Conservation (phyloP, 53 echinoderm and acorn worm species). For the Luidia sarsii region DNA sequence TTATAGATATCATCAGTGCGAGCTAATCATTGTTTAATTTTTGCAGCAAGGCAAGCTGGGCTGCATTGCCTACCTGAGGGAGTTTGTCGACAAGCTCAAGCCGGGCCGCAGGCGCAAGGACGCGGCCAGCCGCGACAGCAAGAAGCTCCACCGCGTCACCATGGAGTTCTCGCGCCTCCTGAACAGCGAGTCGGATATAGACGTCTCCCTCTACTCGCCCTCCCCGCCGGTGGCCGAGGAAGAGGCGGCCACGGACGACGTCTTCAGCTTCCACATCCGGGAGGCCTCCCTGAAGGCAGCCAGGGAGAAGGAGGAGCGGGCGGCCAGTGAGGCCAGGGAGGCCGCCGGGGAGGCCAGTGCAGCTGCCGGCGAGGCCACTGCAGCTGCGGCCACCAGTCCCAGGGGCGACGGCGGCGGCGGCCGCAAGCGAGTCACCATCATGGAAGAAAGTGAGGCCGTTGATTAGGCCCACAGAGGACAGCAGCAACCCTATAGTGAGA, state of each 20-base stretch:
- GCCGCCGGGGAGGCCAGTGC: neutral
- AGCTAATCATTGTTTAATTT: neutral
- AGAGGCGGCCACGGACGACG: neutral
- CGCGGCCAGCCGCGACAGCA: neutral
- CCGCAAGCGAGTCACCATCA: neutral
- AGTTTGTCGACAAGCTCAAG: slow-evolving; percentile 29
- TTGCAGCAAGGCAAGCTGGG: slow-evolving; percentile 46
- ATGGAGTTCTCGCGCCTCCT: slow-evolving; percentile 9
- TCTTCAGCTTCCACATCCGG: slow-evolving; percentile 4
- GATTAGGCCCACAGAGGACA: too few species aligned
- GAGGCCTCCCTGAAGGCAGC: neutral
- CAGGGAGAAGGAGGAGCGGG: too few species aligned
- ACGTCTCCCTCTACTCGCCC: neutral
- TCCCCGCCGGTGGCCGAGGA: neutral
- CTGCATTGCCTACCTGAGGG: slow-evolving; percentile 45
- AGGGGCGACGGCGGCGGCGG: too few species aligned
- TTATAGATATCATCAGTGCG: too few species aligned
- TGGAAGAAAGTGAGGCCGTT: too few species aligned
- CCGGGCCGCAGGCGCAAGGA: neutral
- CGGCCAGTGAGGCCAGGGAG: too few species aligned
- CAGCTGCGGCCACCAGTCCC: too few species aligned
- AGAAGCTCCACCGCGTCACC: slow-evolving; percentile 30
- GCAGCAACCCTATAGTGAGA: too few species aligned
- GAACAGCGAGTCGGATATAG: slow-evolving; percentile 24
- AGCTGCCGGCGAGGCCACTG: neutral